Conservation (phyloP, 2,113 vertebrate genomes). For the Archocentrus centrarchus region DNA sequence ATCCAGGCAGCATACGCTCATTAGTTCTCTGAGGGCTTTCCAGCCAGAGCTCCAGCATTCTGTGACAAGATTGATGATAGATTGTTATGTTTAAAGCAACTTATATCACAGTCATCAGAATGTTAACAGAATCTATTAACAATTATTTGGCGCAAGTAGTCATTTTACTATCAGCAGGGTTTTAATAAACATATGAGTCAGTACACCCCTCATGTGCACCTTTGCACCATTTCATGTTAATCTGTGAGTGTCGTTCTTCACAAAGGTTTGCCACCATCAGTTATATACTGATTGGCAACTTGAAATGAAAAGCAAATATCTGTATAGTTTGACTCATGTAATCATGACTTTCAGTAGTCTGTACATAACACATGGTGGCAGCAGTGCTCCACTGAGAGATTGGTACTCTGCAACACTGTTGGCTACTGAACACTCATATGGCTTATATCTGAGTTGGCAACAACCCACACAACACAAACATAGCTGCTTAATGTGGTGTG, state of each 20-base stretch:
- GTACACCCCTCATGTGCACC: neutral
- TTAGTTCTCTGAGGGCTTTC: neutral
- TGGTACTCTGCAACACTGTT: neutral
- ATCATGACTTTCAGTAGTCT: neutral
- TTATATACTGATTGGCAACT: neutral
- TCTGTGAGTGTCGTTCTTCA: neutral
- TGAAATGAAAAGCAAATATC: neutral
- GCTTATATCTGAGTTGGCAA: neutral
- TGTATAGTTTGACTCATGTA: neutral
- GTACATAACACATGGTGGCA: constrained; percentile 53
- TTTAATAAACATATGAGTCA: neutral
- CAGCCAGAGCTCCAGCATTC: neutral
- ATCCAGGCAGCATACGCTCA: neutral
- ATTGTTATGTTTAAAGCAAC: neutral
- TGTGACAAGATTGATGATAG: neutral
- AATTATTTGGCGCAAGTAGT: neutral
- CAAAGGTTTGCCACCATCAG: neutral
- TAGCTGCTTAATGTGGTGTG: constrained; percentile 12
- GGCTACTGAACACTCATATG: neutral
- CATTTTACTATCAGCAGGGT: neutral
- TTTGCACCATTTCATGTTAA: neutral
- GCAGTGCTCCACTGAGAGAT: constrained; percentile 56
- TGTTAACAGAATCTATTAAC: neutral
- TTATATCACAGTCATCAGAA: neutral
- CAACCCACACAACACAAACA: neutral